These are phyloP conservation scores for Sitodiplosis mosellana DNA, from an alignment of 1,140 invertebrate species.

Conservation along the genomic window DNA sequence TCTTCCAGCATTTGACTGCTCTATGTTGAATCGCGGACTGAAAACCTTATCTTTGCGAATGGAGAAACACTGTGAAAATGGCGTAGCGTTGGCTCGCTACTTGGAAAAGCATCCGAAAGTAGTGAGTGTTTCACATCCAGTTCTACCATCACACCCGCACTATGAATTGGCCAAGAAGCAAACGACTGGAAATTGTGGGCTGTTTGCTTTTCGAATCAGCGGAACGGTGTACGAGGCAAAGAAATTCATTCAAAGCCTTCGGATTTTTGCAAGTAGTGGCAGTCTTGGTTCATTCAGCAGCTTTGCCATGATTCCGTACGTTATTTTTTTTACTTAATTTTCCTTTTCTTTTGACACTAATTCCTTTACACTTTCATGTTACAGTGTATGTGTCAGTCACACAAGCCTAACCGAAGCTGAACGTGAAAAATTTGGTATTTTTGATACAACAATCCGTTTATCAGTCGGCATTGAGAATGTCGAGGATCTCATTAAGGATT, in stretches of 20 bases:
- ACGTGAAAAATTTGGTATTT: slow-evolving; percentile 32
- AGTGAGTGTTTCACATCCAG: slow-evolving; percentile 61
- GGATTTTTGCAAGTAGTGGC: slow-evolving; percentile 74
- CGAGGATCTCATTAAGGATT: slow-evolving; percentile 38
- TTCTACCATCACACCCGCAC: slow-evolving; percentile 62
- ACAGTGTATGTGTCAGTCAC: slow-evolving; percentile 6
- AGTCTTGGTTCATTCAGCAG: slow-evolving; percentile 61
- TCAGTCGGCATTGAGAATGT: slow-evolving; percentile 42
- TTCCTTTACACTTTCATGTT: no score
- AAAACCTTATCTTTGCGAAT: slow-evolving; percentile 62
- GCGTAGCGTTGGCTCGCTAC: slow-evolving; percentile 45
- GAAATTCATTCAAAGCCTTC: slow-evolving; percentile 55
- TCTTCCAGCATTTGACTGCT: slow-evolving; percentile 69
- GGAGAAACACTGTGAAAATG: slow-evolving; percentile 55
- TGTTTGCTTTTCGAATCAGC: slow-evolving; percentile 59
- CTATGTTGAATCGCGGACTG: slow-evolving; percentile 52
- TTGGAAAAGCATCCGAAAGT: slow-evolving; percentile 51
- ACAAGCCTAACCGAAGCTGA: slow-evolving; percentile 11
- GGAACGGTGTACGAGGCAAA: slow-evolving; percentile 38
- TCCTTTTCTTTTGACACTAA: no score
- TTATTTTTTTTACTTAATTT: background rate
- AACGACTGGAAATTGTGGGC: slow-evolving; percentile 58
- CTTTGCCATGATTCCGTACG: background rate
- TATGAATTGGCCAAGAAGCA: slow-evolving; percentile 52
- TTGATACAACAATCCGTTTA: slow-evolving; percentile 37